Evolutionary conservation across 1,140 invertebrate species (phyloP), one percentile per base, ranked within the genome.

Genomic region (Phymorhynchus buccinoides): DNA sequence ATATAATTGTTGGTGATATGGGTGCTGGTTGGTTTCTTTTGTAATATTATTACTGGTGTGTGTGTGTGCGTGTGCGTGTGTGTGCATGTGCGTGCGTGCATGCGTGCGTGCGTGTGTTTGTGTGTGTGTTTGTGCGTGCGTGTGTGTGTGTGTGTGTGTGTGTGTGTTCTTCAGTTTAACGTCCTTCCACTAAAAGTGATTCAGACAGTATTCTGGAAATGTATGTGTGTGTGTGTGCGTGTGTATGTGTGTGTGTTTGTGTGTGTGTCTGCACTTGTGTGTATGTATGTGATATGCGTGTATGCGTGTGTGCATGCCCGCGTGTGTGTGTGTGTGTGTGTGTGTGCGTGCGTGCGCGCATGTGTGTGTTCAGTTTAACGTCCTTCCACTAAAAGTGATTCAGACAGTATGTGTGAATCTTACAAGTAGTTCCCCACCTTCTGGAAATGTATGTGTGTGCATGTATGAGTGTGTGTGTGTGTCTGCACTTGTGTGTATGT

Each of bases 51-150:
- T 9, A 52, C 22, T 18, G 0, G 0, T 0, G 48, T 52, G 48
- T 2, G 12, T 75, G 71, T 75, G 71, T 77, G 75, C 42, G 75
- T 78, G 37, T 44, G 75, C 42, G 75, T 78, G 75, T 78, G 75
- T 78, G 75, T 78, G 75, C 42, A 39, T 78, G 75, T 73, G 37
- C 22, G 75, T n/a, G 37, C 27, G 37, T 22, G 75, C 52, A 32
- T 48, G 41, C 41, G 3, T 39, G 30, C 35, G 30, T 79, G 41
- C 35, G 16, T 79, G 41, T 52, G 6, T 30, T 30, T 52, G 44
- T 30, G 77, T 79, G 42, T 35, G 41, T 79, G n/a, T 79, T 42
- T 52, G 44, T 56, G 30, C 32, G 44, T 79, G 42, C 32, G 42
- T 32, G 77, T 52, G 30, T 32, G 30, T 32, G 3, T 52, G 44